Evolutionary conservation across 1,140 invertebrate species (phyloP), one percentile per base, ranked within the genome.

Genomic region (Hestina assimilis): DNA sequence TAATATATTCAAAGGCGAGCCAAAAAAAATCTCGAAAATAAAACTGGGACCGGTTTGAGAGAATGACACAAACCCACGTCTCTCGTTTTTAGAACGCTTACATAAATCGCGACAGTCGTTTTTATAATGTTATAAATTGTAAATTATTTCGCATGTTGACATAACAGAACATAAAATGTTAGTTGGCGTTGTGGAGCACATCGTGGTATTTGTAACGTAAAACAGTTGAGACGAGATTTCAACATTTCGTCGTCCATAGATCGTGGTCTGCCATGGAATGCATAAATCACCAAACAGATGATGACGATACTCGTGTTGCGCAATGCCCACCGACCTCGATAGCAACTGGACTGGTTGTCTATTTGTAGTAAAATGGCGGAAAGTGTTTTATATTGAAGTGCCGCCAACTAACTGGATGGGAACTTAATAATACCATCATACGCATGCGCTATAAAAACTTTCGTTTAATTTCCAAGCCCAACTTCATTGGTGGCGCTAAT

Each of bases 81-180:
- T 52, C 14, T 28, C n/a, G 48, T 67, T 77, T 81, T 79, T 66
- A 67, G 72, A 72, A 57, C 71, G 68, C 70, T 79, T 76, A 76
- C 55, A 75, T 72, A 77, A 83, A 76, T 57, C 53, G 28, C 23
- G 14, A 56, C 63, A 61, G 52, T 51, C 42, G 63, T 68, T 76
- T 72, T 75, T 73, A 67, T 63, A 41, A 66, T 56, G 75, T 65
- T 67, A 74, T 69, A 47, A 57, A 62, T 52, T 57, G 65, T 63
- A 56, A 66, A 50, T 69, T 64, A 71, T 72, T 61, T 61, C 29
- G 50, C 20, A 26, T 52, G 47, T 57, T 55, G 58, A 70, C 67
- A 60, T 68, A 64, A 67, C 58, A 69, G 58, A 11, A 50, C 11
- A 46, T 43, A 59, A 60, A 42, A 55, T 54, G 19, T 8, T n/a